Conservation (phyloP, 2,113 vertebrate species). For the Pygoscelis adeliae region DNA sequence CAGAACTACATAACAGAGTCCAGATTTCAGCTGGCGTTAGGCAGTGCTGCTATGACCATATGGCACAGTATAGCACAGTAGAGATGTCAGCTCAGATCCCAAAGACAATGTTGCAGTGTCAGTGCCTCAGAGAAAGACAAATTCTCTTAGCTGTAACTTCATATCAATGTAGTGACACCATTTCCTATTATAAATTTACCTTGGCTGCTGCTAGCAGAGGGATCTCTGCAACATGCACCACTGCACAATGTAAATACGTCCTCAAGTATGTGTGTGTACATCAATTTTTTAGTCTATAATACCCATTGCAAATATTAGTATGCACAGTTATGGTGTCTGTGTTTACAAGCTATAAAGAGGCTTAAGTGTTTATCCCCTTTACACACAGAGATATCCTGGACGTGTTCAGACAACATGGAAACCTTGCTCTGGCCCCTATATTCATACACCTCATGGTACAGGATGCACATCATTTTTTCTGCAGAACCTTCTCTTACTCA, state of each 20-base stretch:
- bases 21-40: background rate
- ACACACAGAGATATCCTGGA: slow-evolving; percentile 10
- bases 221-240: background rate
- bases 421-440: background rate
- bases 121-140: background rate
- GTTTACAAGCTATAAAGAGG: slow-evolving; percentile 30
- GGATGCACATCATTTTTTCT: background rate
- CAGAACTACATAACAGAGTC: background rate
- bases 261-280: background rate
- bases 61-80: background rate
- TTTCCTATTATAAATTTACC: slow-evolving; percentile 2
- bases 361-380: slow-evolving; percentile 27
- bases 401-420: background rate
- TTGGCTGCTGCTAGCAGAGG: background rate
- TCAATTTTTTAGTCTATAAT: background rate
- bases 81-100: background rate
- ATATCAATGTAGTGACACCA: background rate
- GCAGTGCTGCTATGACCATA: background rate
- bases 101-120: background rate
- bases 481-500: background rate
- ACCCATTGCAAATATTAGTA: slow-evolving; percentile 31
- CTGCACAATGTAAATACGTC: slow-evolving; percentile 24
- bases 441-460: background rate
- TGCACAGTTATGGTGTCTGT: background rate
- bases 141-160: background rate